Conservation (phyloP, 2,888 invertebrate species). For the Drosophila greeni region DNA sequence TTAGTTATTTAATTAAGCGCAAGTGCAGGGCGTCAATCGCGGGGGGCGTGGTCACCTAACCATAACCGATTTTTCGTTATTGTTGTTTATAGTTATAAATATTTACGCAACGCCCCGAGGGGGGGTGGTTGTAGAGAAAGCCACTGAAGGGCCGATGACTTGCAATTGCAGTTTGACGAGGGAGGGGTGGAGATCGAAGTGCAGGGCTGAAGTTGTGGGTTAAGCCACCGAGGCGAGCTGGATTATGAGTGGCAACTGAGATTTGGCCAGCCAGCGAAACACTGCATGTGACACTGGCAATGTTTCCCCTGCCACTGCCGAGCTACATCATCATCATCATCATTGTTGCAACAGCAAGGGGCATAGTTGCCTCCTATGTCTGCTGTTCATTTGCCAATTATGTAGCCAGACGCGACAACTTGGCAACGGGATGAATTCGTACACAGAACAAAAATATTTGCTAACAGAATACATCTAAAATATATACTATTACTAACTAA, state of each 20-base stretch:
- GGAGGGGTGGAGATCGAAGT: slow-evolving; percentile 1
- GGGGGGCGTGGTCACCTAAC: slow-evolving; percentile 31
- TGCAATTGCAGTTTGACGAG: slow-evolving; percentile 44
- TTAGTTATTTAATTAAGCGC: slow-evolving; percentile 70
- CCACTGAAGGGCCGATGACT: slow-evolving; percentile 62
- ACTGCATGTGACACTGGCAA: slow-evolving; percentile 16
- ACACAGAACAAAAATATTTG: slow-evolving; percentile 10
- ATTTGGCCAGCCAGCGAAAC: slow-evolving; percentile 41
- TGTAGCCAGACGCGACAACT: slow-evolving; percentile 14
- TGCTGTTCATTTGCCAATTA: slow-evolving; percentile 70
- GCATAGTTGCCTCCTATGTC: slow-evolving; percentile 8
- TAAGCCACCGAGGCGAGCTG: slow-evolving; percentile 16
- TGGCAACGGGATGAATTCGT: slow-evolving; percentile 10
- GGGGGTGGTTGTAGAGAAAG: slow-evolving; percentile 47
- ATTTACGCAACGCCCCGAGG: slow-evolving; percentile 5
- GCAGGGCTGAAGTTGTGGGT: slow-evolving; percentile 10
- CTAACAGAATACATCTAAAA: too few relatives aligned
- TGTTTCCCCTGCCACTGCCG: slow-evolving; percentile 2
- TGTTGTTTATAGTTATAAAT: slow-evolving; percentile 3
- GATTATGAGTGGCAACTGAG: slow-evolving; percentile 61
- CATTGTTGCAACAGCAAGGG: slow-evolving; percentile 14
- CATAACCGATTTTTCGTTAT: slow-evolving; percentile 38
- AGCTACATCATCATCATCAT: slow-evolving; percentile 29
- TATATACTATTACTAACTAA: too few relatives aligned
- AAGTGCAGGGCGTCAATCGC: slow-evolving; percentile 52